phyloP scores from a whole-genome alignment of 2,113 vertebrate species.

The Benitochromis conjunctus region DNA sequence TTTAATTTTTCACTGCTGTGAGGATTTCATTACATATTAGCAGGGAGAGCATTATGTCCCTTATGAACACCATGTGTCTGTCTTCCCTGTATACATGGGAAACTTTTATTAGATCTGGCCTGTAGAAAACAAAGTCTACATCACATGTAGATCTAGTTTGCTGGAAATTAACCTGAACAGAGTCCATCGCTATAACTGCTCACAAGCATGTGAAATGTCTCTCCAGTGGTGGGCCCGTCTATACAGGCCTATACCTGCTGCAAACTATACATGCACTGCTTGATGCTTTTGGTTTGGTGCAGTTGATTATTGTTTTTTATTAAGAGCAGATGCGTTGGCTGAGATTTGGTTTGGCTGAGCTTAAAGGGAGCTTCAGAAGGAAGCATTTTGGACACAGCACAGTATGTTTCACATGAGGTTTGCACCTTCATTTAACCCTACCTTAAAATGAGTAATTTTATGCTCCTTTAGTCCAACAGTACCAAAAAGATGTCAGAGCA shows the following conservation, averaged over 20 bases:
- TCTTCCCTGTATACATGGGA: constrained; percentile 27
- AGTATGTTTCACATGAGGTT: background rate
- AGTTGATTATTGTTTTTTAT: constrained; percentile 48
- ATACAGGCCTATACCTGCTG: constrained; percentile 5
- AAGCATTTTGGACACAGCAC: background rate
- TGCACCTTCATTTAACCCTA: background rate
- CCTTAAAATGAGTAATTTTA: background rate
- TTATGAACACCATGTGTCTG: constrained; percentile 68
- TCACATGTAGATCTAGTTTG: constrained; percentile 24
- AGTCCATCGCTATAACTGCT: constrained; percentile 12
- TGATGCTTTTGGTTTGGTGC: constrained; percentile 23
- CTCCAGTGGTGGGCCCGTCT: constrained; percentile 6
- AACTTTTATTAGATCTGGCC: constrained; percentile 49
- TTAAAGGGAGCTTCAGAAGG: constrained; percentile 1
- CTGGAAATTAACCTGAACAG: constrained; percentile 32
- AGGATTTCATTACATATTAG: constrained; percentile 52
- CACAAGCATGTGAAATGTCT: constrained; percentile 14
- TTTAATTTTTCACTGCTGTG: constrained; percentile 36
- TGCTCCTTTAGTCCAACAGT: background rate
- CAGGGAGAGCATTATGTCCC: constrained; percentile 25
- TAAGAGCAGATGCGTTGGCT: constrained; percentile 36
- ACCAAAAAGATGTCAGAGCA: background rate
- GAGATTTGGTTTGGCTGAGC: background rate
- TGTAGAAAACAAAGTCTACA: constrained; percentile 41
- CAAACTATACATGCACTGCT: constrained; percentile 7